Evolutionary conservation across 2,113 vertebrate genomes (phyloP).

Genomic region (Boleophthalmus pectinirostris): DNA sequence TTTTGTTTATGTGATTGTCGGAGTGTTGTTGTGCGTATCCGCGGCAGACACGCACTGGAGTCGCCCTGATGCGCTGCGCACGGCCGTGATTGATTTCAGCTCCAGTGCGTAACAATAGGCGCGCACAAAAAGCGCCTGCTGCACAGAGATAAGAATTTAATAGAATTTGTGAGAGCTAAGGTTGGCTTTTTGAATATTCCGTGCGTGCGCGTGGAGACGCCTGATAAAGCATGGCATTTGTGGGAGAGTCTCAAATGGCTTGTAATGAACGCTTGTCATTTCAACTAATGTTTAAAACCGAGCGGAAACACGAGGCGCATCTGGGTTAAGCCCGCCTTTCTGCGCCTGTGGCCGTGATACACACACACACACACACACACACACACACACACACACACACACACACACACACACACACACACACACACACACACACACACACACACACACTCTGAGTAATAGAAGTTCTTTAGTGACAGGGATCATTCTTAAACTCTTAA

Average conservation of each 20-base stretch:
- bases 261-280: constrained; percentile 87
- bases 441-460: constrained; percentile 28
- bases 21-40: constrained; percentile 63
- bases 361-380: constrained; percentile 29
- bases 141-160: constrained; percentile 94
- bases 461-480: constrained; percentile 36
- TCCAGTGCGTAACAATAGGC: constrained; percentile 87
- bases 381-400: constrained; percentile 21
- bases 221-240: constrained; percentile 90
- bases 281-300: constrained; percentile 84
- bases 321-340: constrained; percentile 59
- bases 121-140: constrained; percentile 86
- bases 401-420: constrained; percentile 20
- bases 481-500: constrained; percentile 33
- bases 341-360: constrained; percentile 27
- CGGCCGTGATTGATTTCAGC: constrained; percentile 87
- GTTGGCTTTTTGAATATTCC: constrained; percentile 92
- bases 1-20: constrained; percentile 75
- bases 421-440: constrained; percentile 24
- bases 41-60: constrained; percentile 69
- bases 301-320: constrained; percentile 67
- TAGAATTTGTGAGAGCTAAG: constrained; percentile 96
- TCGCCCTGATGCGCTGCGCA: constrained; percentile 80
- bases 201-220: constrained; percentile 82
- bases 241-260: constrained; percentile 85